phyloP scores from a whole-genome alignment of 2,797 vertebrate genomes.

The Poliocrania exsul region DNA sequence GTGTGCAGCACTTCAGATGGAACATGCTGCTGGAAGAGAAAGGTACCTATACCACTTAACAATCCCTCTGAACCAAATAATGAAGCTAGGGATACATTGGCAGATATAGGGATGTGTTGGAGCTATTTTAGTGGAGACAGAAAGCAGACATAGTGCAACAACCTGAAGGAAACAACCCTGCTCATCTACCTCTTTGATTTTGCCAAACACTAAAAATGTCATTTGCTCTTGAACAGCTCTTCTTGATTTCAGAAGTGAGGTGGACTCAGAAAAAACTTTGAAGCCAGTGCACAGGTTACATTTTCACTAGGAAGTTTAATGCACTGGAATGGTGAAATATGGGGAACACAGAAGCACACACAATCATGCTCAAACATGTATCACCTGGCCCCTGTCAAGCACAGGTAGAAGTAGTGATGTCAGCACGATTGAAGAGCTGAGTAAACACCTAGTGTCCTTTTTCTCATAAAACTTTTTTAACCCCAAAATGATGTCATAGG shows the following conservation, averaged over 20 bases:
- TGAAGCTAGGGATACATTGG: neutral
- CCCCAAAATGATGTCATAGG: neutral
- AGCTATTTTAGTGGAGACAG: neutral
- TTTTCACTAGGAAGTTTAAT: neutral
- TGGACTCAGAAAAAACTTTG: neutral
- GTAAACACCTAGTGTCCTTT: neutral
- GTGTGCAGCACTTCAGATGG: neutral
- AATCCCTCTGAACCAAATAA: neutral
- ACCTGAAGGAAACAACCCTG: neutral
- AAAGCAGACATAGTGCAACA: neutral
- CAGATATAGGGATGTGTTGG: accelerated
- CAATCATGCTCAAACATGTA: neutral
- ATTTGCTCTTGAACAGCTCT: neutral
- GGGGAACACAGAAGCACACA: neutral
- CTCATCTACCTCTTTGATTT: neutral
- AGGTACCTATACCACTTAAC: neutral
- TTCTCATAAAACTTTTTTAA: neutral
- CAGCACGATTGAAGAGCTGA: neutral
- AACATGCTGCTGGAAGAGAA: neutral
- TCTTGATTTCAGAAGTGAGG: neutral
- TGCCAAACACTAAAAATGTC: neutral
- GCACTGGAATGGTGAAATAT: neutral
- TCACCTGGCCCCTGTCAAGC: neutral
- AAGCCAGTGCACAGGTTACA: neutral
- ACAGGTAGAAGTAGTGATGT: neutral